Percentiles rank a stretch among this genome's conserved stretches.
phyloP scores from a whole-genome alignment of 2,888 invertebrate species.

The Nebria brevicollis region DNA sequence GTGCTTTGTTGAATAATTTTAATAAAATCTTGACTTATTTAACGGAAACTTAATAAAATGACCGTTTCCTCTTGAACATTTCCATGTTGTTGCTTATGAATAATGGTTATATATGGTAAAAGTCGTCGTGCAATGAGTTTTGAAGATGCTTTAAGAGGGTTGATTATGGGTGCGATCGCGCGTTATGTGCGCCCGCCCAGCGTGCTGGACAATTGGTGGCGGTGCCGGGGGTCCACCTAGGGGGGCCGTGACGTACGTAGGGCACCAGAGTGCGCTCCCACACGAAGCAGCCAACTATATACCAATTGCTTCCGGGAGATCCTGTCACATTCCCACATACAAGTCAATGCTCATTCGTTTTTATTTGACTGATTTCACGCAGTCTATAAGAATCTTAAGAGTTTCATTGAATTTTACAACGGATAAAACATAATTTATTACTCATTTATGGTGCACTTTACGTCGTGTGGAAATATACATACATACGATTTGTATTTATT shows the following conservation, averaged over 20 bases:
- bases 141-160: neutral
- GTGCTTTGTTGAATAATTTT: neutral
- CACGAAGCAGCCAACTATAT: slow-evolving; percentile 28
- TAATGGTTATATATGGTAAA: neutral
- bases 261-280: slow-evolving; percentile 18
- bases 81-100: slow-evolving; percentile 4
- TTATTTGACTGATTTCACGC: too few relatives aligned
- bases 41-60: slow-evolving; percentile 3
- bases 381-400: too few relatives aligned
- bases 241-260: slow-evolving; percentile 14
- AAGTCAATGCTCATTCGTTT: neutral
- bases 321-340: slow-evolving; percentile 11
- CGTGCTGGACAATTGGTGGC: neutral
- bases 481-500: too few relatives aligned
- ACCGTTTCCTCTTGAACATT: slow-evolving; percentile 23
- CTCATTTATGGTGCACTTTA: too few relatives aligned
- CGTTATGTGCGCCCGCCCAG: slow-evolving; percentile 8
- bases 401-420: too few relatives aligned
- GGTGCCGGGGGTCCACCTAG: slow-evolving; percentile 13
- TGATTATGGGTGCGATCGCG: neutral
- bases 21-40: slow-evolving; percentile 1
- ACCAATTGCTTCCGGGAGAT: slow-evolving; percentile 22
- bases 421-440: too few relatives aligned
- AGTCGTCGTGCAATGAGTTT: neutral
- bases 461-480: too few relatives aligned